Evolutionary conservation across 2,888 invertebrate species (phyloP).

Genomic region (Belgica antarctica): DNA sequence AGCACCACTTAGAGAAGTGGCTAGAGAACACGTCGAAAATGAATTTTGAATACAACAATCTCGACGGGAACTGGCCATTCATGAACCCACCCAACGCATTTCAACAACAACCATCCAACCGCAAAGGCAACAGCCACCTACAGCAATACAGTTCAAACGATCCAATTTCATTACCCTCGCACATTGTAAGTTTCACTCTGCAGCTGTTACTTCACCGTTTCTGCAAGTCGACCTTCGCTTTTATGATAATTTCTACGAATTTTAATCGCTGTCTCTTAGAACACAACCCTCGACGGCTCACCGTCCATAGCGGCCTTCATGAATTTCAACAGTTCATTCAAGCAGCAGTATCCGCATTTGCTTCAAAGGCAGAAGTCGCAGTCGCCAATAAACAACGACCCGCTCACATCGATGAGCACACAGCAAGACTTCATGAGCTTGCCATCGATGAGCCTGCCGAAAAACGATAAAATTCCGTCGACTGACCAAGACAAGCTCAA

Average conservation of each 20-base stretch:
- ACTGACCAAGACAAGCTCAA: conserved; percentile 43
- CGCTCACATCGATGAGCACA: conserved; percentile 16
- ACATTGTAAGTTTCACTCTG: conserved; percentile 32
- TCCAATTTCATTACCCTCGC: conserved; percentile 34
- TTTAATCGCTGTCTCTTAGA: too few relatives aligned
- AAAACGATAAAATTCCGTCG: conserved; percentile 32
- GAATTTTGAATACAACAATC: conserved; percentile 32
- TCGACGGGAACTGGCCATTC: conserved; percentile 21
- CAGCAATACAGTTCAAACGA: conserved; percentile 5
- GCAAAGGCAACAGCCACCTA: conserved; percentile 18
- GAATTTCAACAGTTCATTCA: conserved; percentile 31
- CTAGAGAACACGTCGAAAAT: conserved; percentile 39
- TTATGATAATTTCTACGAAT: conserved; percentile 22
- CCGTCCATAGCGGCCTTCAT: conserved; percentile 32
- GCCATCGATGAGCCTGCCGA: conserved; percentile 19
- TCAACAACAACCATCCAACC: conserved; percentile 15
- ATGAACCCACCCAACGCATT: conserved; percentile 19
- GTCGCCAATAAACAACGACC: conserved; percentile 36
- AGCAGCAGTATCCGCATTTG: conserved; percentile 39
- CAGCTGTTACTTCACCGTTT: neutral
- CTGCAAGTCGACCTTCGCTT: neutral
- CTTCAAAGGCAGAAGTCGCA: conserved; percentile 31
- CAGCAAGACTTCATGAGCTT: conserved; percentile 35
- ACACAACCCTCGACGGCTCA: neutral
- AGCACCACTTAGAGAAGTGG: conserved; percentile 40